A percentile compares a stretch with the other conserved stretches of the same genome.
Evolutionary conservation across 2,797 vertebrate species (phyloP).

Genomic region (Taeniopygia guttata): DNA sequence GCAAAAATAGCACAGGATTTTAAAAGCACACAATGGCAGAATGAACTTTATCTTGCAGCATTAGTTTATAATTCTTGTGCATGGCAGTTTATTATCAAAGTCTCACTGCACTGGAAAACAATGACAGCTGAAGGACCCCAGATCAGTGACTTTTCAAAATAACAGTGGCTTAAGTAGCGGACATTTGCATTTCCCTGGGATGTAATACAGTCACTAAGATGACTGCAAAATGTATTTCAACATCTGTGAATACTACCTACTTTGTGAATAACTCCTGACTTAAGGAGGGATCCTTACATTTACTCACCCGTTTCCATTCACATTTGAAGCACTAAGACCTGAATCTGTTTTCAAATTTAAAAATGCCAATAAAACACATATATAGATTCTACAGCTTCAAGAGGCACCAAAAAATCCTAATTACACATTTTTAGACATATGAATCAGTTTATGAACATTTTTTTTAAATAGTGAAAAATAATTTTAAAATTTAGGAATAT

Average conservation of each 20-base stretch:
- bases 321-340: not conserved
- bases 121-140: not conserved
- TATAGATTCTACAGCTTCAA: not conserved
- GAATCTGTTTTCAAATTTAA: not conserved
- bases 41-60: constrained; percentile 16
- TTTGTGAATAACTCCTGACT: not conserved
- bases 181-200: not conserved
- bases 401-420: not conserved
- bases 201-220: not conserved
- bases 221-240: not conserved
- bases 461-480: not conserved
- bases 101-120: not conserved
- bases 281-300: not conserved
- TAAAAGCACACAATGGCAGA: constrained; percentile 25
- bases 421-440: not conserved
- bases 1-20: constrained; percentile 33
- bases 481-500: not conserved
- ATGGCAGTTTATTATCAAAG: not conserved
- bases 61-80: constrained; percentile 41
- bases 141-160: not conserved
- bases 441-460: not conserved
- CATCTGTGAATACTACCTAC: not conserved
- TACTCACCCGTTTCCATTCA: not conserved
- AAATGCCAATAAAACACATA: not conserved
- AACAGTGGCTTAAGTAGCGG: not conserved